phyloP scores from a whole-genome alignment of 2,113 vertebrate genomes.

The Rhynchopsitta pachyrhyncha region DNA sequence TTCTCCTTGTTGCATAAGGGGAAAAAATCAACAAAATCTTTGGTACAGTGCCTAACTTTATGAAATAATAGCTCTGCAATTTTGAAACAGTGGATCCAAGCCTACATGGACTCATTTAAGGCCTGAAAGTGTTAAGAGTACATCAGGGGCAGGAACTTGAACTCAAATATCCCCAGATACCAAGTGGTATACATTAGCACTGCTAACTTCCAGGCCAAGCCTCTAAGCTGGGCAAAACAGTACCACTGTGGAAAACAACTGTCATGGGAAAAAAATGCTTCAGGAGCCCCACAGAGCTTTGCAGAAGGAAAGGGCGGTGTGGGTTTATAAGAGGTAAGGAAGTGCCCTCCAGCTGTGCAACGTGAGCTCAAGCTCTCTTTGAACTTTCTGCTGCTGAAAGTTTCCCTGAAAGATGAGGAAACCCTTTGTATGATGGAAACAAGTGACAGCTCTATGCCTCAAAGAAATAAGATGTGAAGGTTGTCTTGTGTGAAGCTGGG shows the following conservation, averaged over 20 bases:
- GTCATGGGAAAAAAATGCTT: not conserved
- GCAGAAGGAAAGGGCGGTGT: not conserved
- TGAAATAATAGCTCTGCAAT: not conserved
- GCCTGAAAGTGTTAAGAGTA: not conserved
- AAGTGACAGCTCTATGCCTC: not conserved
- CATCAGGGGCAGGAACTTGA: not conserved
- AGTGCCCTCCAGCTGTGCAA: not conserved
- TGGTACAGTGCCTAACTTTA: not conserved
- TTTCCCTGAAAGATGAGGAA: not conserved
- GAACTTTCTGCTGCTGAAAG: not conserved
- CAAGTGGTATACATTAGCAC: not conserved
- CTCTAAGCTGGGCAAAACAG: fast-evolving
- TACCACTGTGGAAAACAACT: not conserved
- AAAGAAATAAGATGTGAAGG: not conserved
- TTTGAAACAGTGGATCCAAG: not conserved
- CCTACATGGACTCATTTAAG: not conserved
- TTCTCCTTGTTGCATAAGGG: not conserved
- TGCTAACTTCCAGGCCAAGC: not conserved
- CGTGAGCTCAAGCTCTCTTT: not conserved
- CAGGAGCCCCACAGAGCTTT: not conserved
- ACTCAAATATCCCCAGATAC: not conserved
- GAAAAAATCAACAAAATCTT: not conserved
- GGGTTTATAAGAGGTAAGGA: not conserved
- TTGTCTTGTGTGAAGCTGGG: not conserved
- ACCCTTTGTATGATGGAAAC: not conserved